A percentile compares a stretch with the other conserved stretches of the same genome.
Evolutionary conservation across 2,888 invertebrate genomes (phyloP).

Genomic region (Epinotia bilunana): DNA sequence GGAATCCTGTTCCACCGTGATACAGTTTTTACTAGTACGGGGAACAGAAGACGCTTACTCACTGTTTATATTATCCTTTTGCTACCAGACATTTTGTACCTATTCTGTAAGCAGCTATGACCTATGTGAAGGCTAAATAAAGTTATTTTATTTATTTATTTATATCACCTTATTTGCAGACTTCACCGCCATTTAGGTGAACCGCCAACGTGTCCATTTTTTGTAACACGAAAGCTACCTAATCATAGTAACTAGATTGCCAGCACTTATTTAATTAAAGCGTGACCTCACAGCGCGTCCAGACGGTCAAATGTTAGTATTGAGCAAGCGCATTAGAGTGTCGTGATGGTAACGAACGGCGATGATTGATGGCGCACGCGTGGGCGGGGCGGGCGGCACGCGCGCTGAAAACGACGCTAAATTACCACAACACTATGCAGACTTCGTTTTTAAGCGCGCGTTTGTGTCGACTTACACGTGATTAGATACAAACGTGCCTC

Average conservation of each 20-base stretch:
- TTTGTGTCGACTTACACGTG: too few relatives aligned
- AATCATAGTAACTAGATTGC: slow-evolving; percentile 37
- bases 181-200: not conserved
- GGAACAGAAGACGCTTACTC: too few relatives aligned
- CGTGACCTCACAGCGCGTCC: slow-evolving; percentile 52
- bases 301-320: slow-evolving; percentile 70
- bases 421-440: slow-evolving; percentile 57
- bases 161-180: not conserved
- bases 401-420: slow-evolving; percentile 58
- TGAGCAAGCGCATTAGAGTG: slow-evolving; percentile 70
- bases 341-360: slow-evolving; percentile 73
- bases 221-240: slow-evolving; percentile 10
- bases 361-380: slow-evolving; percentile 72
- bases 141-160: too few relatives aligned
- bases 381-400: slow-evolving; percentile 69
- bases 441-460: too few relatives aligned
- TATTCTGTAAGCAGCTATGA: too few relatives aligned
- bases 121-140: too few relatives aligned
- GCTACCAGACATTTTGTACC: too few relatives aligned
- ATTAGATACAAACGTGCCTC: too few relatives aligned
- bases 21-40: too few relatives aligned
- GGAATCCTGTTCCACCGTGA: too few relatives aligned
- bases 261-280: slow-evolving; percentile 45
- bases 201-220: not conserved
- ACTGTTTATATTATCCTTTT: too few relatives aligned